These are phyloP conservation scores for Catalaphyllia jardinei DNA, from an alignment of 64 coral and sea anemone genomes.

Conservation along the genomic window DNA sequence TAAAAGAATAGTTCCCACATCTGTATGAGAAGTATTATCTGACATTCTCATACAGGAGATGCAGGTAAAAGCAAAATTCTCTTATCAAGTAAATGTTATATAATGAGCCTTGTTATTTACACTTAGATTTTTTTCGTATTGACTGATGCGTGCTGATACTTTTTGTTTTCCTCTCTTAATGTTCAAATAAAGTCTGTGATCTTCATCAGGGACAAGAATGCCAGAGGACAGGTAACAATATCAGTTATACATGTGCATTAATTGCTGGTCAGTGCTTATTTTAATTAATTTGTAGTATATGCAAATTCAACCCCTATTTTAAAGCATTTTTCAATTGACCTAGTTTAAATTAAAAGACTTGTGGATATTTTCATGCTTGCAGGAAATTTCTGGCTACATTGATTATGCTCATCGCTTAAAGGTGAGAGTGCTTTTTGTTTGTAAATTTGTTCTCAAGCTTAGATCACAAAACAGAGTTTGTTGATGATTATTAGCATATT, in stretches of 20 bases:
- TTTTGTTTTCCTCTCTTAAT: background rate
- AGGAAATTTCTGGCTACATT: conserved; percentile 98
- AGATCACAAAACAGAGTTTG: too few species aligned
- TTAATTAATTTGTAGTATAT: too few species aligned
- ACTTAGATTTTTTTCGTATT: background rate
- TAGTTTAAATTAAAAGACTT: background rate
- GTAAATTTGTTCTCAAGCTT: too few species aligned
- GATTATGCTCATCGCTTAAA: conserved; percentile 96
- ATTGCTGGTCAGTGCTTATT: too few species aligned
- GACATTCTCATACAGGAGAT: too few species aligned
- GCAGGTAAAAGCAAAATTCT: too few species aligned
- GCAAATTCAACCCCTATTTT: background rate
- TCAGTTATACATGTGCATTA: background rate
- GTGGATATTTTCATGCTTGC: background rate
- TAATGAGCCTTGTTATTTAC: background rate
- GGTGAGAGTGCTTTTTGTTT: conserved; percentile 20
- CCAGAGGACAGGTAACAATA: conserved; percentile 73
- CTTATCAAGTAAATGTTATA: too few species aligned
- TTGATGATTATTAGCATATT: too few species aligned
- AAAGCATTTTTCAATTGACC: background rate
- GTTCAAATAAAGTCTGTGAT: conserved; percentile 75
- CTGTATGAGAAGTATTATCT: too few species aligned
- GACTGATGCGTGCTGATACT: background rate
- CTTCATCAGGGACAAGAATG: conserved; percentile 97
- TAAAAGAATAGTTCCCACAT: too few species aligned